phyloP scores from a whole-genome alignment of 2,797 vertebrate genomes.

The Ptychobarbus kaznakovi region DNA sequence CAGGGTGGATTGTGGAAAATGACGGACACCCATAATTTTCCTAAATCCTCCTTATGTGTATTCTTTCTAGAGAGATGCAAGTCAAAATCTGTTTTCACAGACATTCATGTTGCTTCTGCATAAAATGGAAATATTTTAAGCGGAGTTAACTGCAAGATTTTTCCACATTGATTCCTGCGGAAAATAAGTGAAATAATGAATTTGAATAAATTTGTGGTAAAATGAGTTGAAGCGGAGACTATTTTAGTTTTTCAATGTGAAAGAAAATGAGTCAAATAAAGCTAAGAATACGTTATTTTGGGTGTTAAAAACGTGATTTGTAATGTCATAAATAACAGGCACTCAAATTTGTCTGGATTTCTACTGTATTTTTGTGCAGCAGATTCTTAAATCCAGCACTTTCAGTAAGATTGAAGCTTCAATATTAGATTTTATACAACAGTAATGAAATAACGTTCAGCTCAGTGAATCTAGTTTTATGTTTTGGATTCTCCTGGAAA shows the following conservation, averaged over 20 bases:
- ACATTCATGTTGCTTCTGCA: background rate
- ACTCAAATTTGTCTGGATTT: background rate
- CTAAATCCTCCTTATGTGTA: background rate
- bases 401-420: background rate
- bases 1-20: conserved; percentile 1
- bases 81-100: conserved; percentile 3
- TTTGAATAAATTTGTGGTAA: background rate
- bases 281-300: background rate
- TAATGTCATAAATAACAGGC: background rate
- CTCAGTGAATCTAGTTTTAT: conserved; percentile 23
- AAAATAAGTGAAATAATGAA: background rate
- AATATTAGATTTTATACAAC: conserved; percentile 6
- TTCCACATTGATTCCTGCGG: background rate
- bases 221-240: background rate
- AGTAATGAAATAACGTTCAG: conserved; percentile 1
- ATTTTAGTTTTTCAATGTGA: background rate
- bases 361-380: background rate
- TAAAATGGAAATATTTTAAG: background rate
- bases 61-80: background rate
- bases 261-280: conserved; percentile 15
- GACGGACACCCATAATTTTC: background rate
- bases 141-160: background rate
- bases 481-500: conserved; percentile 35
- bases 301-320: background rate
- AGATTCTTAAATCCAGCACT: conserved; percentile 9